These are phyloP conservation scores for Bradypodion ventrale DNA, from an alignment of 2,797 vertebrate genomes.

Conservation along the genomic window DNA sequence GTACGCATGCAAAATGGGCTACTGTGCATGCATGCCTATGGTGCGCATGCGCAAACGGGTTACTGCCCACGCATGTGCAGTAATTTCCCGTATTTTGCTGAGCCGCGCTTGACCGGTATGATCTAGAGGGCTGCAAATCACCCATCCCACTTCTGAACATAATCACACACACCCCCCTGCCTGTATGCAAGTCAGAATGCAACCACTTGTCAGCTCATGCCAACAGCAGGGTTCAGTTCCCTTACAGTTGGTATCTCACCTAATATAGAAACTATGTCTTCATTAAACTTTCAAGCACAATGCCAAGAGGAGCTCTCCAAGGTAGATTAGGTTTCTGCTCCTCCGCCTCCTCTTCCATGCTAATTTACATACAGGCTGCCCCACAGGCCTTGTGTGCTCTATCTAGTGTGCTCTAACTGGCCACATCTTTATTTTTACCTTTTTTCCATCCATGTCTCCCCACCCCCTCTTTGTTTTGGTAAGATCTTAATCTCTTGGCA, in stretches of 20 bases:
- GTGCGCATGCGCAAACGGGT: too few relatives aligned
- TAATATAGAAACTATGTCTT: not conserved
- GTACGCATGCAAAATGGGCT: too few relatives aligned
- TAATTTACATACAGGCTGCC: not conserved
- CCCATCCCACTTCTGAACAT: too few relatives aligned
- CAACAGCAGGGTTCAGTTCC: not conserved
- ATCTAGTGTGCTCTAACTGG: conserved; percentile 47
- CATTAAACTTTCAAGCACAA: conserved; percentile 27
- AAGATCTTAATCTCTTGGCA: conserved; percentile 69
- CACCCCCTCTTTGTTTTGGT: conserved; percentile 36
- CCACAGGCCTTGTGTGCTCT: not conserved
- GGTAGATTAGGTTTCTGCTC: conserved; percentile 16
- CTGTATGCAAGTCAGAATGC: not conserved
- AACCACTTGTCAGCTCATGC: too few relatives aligned
- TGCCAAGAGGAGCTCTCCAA: conserved; percentile 13
- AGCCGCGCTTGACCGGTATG: too few relatives aligned
- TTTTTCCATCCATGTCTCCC: conserved; percentile 56
- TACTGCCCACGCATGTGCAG: too few relatives aligned
- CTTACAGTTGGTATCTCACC: not conserved
- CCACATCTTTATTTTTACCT: conserved; percentile 33
- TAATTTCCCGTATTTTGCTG: too few relatives aligned
- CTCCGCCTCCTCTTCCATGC: not conserved
- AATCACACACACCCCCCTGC: too few relatives aligned
- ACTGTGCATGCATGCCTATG: too few relatives aligned
- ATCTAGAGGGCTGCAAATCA: too few relatives aligned